These are phyloP conservation scores for Melanotaenia boesemani DNA, from an alignment of 2,797 vertebrate genomes.

Conservation along the genomic window DNA sequence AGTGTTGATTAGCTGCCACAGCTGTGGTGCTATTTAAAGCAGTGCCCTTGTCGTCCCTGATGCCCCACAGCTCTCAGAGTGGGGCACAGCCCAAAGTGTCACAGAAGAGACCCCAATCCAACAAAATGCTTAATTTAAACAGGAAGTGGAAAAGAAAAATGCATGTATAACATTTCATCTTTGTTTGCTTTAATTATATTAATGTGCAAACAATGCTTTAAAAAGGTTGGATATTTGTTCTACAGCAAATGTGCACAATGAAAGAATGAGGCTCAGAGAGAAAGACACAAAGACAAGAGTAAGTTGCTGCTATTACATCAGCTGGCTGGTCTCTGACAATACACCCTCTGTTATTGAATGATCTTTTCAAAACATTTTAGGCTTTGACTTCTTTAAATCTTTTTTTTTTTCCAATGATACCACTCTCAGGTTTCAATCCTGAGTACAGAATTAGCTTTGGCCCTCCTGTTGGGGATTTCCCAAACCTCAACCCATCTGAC, in stretches of 20 bases:
- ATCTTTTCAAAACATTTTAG: neutral
- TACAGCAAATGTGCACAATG: neutral
- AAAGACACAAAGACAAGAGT: neutral
- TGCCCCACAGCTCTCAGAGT: constrained; percentile 44
- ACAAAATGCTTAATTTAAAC: constrained; percentile 18
- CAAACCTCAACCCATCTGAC: constrained; percentile 12
- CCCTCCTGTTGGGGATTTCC: constrained; percentile 42
- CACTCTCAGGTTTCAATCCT: constrained; percentile 66
- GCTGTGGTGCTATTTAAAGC: constrained; percentile 83
- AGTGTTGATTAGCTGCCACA: constrained; percentile 80
- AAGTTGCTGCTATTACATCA: neutral
- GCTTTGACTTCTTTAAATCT: neutral
- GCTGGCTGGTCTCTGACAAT: neutral
- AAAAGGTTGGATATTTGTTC: neutral
- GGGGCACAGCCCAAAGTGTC: constrained; percentile 16
- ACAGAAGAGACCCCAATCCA: constrained; percentile 26
- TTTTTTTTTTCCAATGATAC: constrained; percentile 3
- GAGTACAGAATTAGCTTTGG: constrained; percentile 32
- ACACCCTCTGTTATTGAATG: neutral
- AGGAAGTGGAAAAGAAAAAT: constrained; percentile 15
- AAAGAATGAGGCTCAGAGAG: neutral
- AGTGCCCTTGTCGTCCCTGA: constrained; percentile 72
- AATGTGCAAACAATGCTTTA: neutral
- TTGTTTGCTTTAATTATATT: neutral
- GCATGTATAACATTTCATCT: neutral